Evolutionary conservation across 2,113 vertebrate species (phyloP), one percentile per base, ranked within the genome.

Genomic region (Orycteropus afer): DNA sequence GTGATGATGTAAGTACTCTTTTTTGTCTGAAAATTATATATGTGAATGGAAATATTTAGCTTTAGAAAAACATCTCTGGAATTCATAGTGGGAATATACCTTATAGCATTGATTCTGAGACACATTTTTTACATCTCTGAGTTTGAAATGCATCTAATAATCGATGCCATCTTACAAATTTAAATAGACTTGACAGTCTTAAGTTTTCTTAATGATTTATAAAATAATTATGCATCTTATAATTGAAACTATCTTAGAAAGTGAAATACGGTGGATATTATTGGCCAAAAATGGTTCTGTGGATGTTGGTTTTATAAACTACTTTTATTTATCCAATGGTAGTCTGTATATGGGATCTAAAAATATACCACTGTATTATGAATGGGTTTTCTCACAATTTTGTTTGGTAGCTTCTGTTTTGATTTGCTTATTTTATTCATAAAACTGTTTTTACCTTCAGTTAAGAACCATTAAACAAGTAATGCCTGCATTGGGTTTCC

Each of bases 1-100:
- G 99, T 98, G 99, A 99, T 97, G 99, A 99, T 94, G 99, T 99
- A 98, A 99, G 99, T 99, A 92, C 22, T 37, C 74, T 77, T 40
- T 53, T 80, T 81, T 13, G 12, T 76, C 85, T 61, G 67, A 53
- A 91, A 71, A 51, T 45, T 42, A 5, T 37, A 2, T 77, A 5
- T 10, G 42, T 73, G 61, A 61, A 90, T 76, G 45, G 12, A 86
- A 55, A 7, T 73, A 32, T 73, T 91, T 25, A 79, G 27, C 49
- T 87, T 86, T 85, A 79, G 59, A 42, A 86, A 89, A 89, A 32
- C 5, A 15, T 61, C 18, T 67, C 37, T 74, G 63, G 34, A 90
- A 55, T 90, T 67, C 47, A 61, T 80, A 53, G 13, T 63, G 42
- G 83, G 42, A 12, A 27, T 81, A 34, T n/a, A 81, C 29, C 14